A percentile compares a stretch with the other conserved stretches of the same genome.
phyloP scores from a whole-genome alignment of 2,113 vertebrate species.

The Archilochus colubris region DNA sequence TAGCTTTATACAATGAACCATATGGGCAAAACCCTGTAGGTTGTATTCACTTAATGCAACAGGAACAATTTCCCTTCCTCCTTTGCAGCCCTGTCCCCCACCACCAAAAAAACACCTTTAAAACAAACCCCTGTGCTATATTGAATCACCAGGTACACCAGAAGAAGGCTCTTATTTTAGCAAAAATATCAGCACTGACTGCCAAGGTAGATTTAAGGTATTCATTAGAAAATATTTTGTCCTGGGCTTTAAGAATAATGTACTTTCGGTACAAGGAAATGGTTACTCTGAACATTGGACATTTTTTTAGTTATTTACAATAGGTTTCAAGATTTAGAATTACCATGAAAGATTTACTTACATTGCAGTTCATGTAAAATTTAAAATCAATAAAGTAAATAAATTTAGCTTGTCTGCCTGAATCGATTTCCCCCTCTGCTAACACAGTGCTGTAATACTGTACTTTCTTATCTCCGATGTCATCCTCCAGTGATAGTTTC shows the following conservation, averaged over 20 bases:
- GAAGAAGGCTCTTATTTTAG: slow-evolving; percentile 62
- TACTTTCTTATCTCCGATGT: slow-evolving; percentile 74
- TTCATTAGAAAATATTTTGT: slow-evolving; percentile 79
- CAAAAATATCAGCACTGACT: slow-evolving; percentile 60
- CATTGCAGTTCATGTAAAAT: slow-evolving; percentile 82
- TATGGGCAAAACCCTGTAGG: slow-evolving; percentile 17
- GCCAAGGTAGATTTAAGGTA: slow-evolving; percentile 72
- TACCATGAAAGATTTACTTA: slow-evolving; percentile 83
- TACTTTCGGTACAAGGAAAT: slow-evolving; percentile 69
- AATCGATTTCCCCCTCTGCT: slow-evolving; percentile 76
- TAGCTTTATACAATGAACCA: slow-evolving; percentile 2
- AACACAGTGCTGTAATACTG: slow-evolving; percentile 67
- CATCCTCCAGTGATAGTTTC: slow-evolving; percentile 72
- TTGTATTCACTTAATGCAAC: slow-evolving; percentile 40
- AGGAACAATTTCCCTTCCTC: slow-evolving; percentile 58
- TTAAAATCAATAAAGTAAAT: slow-evolving; percentile 86
- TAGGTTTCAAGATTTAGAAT: slow-evolving; percentile 82
- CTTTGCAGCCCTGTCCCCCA: neutral
- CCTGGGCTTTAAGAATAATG: slow-evolving; percentile 79
- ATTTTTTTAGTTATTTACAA: slow-evolving; percentile 78
- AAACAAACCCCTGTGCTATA: slow-evolving; percentile 3
- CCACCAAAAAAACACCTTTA: neutral
- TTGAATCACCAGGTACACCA: slow-evolving; percentile 63
- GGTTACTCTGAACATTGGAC: slow-evolving; percentile 63
- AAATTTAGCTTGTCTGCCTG: slow-evolving; percentile 81